Evolutionary conservation across 2,888 invertebrate genomes (phyloP).

Genomic region (Aleiodes testaceus): DNA sequence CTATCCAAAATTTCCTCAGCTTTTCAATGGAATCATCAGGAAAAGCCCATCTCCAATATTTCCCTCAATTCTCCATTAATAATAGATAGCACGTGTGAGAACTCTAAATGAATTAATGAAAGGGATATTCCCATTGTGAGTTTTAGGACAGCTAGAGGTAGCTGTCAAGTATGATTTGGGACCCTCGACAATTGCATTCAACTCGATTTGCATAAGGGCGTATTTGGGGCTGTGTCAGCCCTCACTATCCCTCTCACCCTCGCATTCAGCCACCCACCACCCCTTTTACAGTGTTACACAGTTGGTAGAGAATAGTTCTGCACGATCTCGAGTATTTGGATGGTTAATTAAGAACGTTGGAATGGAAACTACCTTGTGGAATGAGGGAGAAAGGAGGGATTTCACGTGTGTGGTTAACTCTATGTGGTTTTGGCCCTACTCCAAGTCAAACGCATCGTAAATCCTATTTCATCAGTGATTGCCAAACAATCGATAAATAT

Average conservation of each 20-base stretch:
- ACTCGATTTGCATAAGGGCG: slow-evolving; percentile 40
- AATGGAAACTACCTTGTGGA: slow-evolving; percentile 23
- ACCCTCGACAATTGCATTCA: slow-evolving; percentile 37
- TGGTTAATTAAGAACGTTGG: slow-evolving; percentile 55
- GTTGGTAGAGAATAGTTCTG: slow-evolving; percentile 28
- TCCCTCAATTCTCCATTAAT: no score
- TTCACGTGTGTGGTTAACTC: slow-evolving; percentile 26
- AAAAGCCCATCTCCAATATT: no score
- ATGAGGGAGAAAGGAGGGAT: slow-evolving; percentile 1
- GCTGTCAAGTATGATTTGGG: slow-evolving; percentile 31
- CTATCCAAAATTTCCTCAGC: no score
- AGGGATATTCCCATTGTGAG: slow-evolving; percentile 30
- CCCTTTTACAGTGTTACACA: slow-evolving; percentile 11
- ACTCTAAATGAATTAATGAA: slow-evolving; percentile 2
- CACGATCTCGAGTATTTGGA: slow-evolving; percentile 52
- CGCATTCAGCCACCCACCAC: background rate
- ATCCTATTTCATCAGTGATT: slow-evolving; percentile 32
- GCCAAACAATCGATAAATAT: slow-evolving; percentile 33
- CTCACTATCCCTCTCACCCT: background rate
- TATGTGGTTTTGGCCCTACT: slow-evolving; percentile 23
- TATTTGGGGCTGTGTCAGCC: slow-evolving; percentile 20
- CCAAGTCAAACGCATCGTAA: slow-evolving; percentile 32
- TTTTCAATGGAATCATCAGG: no score
- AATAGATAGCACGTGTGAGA: background rate
- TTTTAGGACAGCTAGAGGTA: slow-evolving; percentile 4